Evolutionary conservation across 2,888 invertebrate genomes (phyloP), one percentile per base, ranked within the genome.

Genomic region (Bugulina stolonifera): DNA sequence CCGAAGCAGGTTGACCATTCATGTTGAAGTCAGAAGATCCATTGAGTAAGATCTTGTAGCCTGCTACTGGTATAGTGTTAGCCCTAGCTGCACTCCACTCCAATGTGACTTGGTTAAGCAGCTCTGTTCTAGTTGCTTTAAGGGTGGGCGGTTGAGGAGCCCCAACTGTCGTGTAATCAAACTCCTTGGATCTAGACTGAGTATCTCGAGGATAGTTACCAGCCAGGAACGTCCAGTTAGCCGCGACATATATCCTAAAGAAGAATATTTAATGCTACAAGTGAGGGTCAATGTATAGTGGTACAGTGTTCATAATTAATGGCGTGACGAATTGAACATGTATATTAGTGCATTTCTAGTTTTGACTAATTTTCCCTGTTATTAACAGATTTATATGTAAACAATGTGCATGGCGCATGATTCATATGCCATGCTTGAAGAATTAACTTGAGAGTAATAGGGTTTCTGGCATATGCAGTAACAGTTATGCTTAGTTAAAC

Each of bases 101-200:
- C 43, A 83, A 52, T 14, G 79, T 77, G 22, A 79, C 81, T 82
- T 83, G 74, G 10, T 75, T 54, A 70, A 35, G 71, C 10, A 64
- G 34, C 32, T 64, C 64, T 3, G 64, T 64, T 5, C 34, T 27
- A 14, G 32, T 27, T 25, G 64, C 64, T 32, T 64, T 64, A n/a
- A 84, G 75, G 35, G 72, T 76, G 2, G 82, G 82, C 27, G 81
- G 76, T 43, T 77, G 76, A 43, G 82, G 83, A 25, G 82, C 80
- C 25, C 83, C 83, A 22, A 82, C 75, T 0, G 83, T 81, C 10
- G 82, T 82, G 78, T 81, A 83, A 73, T 79, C 81, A 58, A 83
- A 77, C 35, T 80, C 78, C 70, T 78, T 77, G 1, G 83, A 84
- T 27, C 80, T 79, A 27, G 81, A 79, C 77, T 83, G 83, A 2